Percentiles rank a stretch among this genome's conserved stretches.
These are phyloP conservation scores for Epinephelus fuscoguttatus DNA, from an alignment of 2,113 vertebrate species.

Conservation along the genomic window DNA sequence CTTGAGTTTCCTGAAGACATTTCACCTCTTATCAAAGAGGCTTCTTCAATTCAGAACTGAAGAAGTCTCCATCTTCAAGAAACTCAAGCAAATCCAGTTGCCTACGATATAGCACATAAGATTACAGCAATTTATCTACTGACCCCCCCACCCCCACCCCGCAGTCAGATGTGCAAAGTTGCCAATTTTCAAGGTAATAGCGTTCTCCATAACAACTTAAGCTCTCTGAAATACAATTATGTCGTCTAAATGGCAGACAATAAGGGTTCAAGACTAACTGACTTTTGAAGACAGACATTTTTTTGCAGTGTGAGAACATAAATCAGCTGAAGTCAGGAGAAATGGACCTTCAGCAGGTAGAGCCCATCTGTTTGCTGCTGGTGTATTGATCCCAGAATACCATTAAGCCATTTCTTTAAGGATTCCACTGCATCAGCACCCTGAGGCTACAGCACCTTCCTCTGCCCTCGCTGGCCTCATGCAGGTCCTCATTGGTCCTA, in stretches of 20 bases:
- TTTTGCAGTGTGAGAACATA: conserved; percentile 34
- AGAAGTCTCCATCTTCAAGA: too few species aligned
- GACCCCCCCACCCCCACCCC: too few species aligned
- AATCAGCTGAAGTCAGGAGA: conserved; percentile 60
- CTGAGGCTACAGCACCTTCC: conserved; percentile 34
- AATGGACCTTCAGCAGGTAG: conserved; percentile 63
- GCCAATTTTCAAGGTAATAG: not conserved
- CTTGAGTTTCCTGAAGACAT: too few species aligned
- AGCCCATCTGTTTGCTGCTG: conserved; percentile 62
- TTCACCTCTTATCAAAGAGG: too few species aligned
- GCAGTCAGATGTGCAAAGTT: too few species aligned
- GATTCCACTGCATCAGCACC: conserved; percentile 74
- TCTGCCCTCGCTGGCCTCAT: conserved; percentile 9
- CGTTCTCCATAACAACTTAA: not conserved
- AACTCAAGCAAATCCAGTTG: too few species aligned
- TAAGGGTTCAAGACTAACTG: conserved; percentile 16
- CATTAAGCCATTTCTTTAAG: conserved; percentile 73
- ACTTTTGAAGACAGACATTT: conserved; percentile 23
- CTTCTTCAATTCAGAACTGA: too few species aligned
- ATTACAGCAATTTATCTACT: too few species aligned
- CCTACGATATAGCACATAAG: too few species aligned
- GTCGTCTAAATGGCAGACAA: not conserved
- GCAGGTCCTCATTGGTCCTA: conserved; percentile 13
- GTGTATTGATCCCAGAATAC: conserved; percentile 71
- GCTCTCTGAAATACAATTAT: conserved; percentile 8